Evolutionary conservation across 1,140 invertebrate species (phyloP), one percentile per base, ranked within the genome.

Genomic region (Atta cephalotes): DNA sequence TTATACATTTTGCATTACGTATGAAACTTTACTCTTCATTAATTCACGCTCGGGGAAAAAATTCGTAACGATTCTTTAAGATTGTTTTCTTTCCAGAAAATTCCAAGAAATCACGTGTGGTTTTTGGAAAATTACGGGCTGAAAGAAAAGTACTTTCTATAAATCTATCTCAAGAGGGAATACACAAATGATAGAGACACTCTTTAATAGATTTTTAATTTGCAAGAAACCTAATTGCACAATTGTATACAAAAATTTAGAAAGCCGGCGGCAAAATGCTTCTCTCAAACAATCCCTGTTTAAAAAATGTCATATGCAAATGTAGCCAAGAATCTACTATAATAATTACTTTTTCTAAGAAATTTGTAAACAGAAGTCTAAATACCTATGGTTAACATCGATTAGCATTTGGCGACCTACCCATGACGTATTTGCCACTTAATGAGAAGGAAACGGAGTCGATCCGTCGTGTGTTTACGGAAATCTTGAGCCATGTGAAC

Each of bases 401-500:
- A 39, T 18, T 18, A 31, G 39, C 31, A 72, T n/a, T 72, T 39
- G 14, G 25, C 39, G 31, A 63, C 16, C 16, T 78, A 25, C 51
- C 21, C 2, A 53, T 65, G 63, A 80, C 62, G 28, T 45, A 63
- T 79, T 31, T 12, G 18, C 53, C 21, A 60, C 18, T 60, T 86
- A 66, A 88, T 6, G 1, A 77, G 49, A 62, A 25, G 18, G 12
- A 51, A 86, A 77, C 4, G 21, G 60, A 65, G 16, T 35, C 63
- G 3, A 82, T 65, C 9, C 12, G 45, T 63, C 28, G 81, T 71
- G n/a, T 63, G 71, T 66, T 74, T 49, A 18, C 60, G 12, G 25
- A 39, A 84, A 60, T 60, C 45, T 35, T 63, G 63, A 60, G 58
- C 82, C 86, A 80, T 62, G 85, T 35, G 16, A 63, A 5, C 58